phyloP scores from a whole-genome alignment of 2,113 vertebrate species.

The Alouatta palliata region DNA sequence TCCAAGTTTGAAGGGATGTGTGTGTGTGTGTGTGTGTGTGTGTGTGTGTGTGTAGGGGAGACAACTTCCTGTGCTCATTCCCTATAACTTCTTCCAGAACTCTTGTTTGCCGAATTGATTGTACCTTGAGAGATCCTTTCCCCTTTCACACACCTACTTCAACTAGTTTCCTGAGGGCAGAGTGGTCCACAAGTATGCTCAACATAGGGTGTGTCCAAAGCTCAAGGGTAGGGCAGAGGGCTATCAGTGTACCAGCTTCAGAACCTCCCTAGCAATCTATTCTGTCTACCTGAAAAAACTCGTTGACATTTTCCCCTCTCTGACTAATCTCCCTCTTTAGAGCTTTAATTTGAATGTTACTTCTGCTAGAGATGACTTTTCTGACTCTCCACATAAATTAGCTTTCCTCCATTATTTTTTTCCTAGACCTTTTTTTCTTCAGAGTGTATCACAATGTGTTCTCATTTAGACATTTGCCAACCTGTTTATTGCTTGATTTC shows the following conservation, averaged over 20 bases:
- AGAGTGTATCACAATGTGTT: background rate
- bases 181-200: background rate
- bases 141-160: background rate
- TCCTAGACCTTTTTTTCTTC: background rate
- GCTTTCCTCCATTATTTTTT: conserved; percentile 25
- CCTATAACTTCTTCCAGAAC: background rate
- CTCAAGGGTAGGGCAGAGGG: background rate
- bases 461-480: background rate
- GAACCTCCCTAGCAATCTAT: background rate
- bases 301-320: background rate
- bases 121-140: background rate
- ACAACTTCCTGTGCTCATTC: background rate
- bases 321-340: background rate
- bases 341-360: background rate
- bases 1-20: background rate
- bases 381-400: conserved; percentile 7
- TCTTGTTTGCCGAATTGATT: background rate
- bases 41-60: background rate
- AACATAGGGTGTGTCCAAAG: background rate
- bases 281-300: background rate
- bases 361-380: background rate
- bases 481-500: background rate
- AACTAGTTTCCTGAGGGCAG: background rate
- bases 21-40: background rate
- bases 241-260: background rate